Evolutionary conservation across 2,797 vertebrate species (phyloP).

Genomic region (Falco concolor): DNA sequence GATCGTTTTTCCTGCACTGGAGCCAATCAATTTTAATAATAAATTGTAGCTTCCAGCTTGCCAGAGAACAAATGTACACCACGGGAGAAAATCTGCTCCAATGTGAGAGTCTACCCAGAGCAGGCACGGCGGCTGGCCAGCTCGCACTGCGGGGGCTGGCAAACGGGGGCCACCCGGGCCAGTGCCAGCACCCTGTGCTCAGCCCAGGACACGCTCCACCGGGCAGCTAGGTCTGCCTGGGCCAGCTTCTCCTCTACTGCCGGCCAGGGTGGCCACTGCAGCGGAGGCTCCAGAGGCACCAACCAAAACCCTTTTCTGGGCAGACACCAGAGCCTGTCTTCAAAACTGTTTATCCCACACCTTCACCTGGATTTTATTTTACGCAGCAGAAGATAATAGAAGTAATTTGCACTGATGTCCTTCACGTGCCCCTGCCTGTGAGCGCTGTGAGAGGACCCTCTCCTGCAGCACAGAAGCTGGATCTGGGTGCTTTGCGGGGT

Average conservation of each 20-base stretch:
- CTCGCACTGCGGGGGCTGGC: background rate
- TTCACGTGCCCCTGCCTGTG: background rate
- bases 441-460: background rate
- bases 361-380: background rate
- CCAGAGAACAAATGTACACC: slow-evolving; percentile 27
- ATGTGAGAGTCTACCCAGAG: background rate
- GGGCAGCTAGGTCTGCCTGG: background rate
- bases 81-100: background rate
- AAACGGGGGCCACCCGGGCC: background rate
- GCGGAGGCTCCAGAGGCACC: background rate
- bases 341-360: background rate
- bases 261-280: accelerated
- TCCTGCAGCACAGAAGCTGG: background rate
- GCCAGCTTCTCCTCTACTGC: background rate
- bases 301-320: background rate
- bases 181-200: background rate
- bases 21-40: slow-evolving; percentile 67
- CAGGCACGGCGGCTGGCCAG: background rate
- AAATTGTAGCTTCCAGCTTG: slow-evolving; percentile 51
- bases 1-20: slow-evolving; percentile 30
- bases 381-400: background rate
- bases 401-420: background rate
- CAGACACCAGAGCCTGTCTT: background rate
- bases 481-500: background rate
- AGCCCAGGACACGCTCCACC: background rate